Base-by-base conservation (phyloP, 2,888 invertebrate species). In the Cephus rjabovi region DNA sequence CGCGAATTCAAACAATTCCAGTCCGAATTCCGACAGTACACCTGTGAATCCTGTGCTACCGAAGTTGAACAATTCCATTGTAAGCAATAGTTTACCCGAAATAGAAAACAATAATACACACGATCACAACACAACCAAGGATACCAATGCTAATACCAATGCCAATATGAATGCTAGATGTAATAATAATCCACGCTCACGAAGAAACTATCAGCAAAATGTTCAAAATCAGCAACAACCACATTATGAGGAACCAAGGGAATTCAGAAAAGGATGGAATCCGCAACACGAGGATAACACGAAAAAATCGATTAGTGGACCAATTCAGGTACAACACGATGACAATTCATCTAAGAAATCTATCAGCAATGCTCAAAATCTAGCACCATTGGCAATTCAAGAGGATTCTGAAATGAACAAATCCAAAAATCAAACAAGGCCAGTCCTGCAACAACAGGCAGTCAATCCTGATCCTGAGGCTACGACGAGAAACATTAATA, bases 131-230 rank as follows among this genome's bases (percentile, higher is more conserved):
- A 81, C 77, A 35, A 30, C 37, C 77, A 88, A 87, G 77, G 89
- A 89, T 77, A 37, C 81, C 3, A 82, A 83, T 79, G 76, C 81
- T 33, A 87, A 85, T 80, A 56, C 83, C 3, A 86, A 85, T 76
- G 71, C 71, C 71, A 71, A 34, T 34, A 15, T 71, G 31, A 71
- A 71, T 23, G 71, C 71, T 31, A 71, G 12, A 31, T 56, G 56
- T 56, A 80, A 78, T 68, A 89, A 85, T 77, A 86, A 87, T 81
- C 80, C 87, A 70, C 86, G 89, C 77, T 77, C 87, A 69, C 87
- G 89, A 31, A 86, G 88, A 56, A 85, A 80, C 82, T 87, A 88
- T 77, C 79, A 81, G 74, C 89, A 87, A 79, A 83, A 76, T 73
- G 82, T 80, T 79, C 86, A 82, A 75, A 71, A 73, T 34, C 71